Percentiles rank a stretch among this genome's conserved stretches.
Evolutionary conservation across 2,797 vertebrate genomes (phyloP).

Genomic region (Synaphobranchus kaupii): DNA sequence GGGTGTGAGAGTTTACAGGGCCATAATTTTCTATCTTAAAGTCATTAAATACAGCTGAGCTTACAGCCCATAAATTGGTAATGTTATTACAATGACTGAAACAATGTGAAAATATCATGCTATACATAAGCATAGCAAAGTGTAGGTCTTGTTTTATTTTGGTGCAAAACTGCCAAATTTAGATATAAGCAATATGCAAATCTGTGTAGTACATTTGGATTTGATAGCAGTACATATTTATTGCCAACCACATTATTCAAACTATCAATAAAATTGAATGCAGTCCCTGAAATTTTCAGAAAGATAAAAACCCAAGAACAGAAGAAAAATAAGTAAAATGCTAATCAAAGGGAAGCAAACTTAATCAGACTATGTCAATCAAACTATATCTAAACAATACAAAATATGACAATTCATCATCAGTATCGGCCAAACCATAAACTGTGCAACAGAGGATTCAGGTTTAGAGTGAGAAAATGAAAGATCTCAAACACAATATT

Average conservation of each 20-base stretch:
- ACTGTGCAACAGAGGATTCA: background rate
- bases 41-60: conserved; percentile 8
- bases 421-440: background rate
- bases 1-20: background rate
- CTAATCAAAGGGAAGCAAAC: background rate
- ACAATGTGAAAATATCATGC: background rate
- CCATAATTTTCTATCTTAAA: background rate
- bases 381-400: background rate
- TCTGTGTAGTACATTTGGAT: background rate
- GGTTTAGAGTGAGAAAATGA: background rate
- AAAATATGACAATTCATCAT: background rate
- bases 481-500: background rate
- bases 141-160: background rate
- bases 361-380: background rate
- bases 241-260: background rate
- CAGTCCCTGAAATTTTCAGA: background rate
- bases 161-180: background rate
- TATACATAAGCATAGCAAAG: background rate
- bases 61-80: background rate
- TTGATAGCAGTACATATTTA: background rate
- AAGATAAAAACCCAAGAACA: background rate
- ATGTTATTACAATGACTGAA: background rate
- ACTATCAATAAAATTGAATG: background rate
- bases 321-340: background rate
- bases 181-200: background rate